These are phyloP conservation scores for Mycteria americana DNA, from an alignment of 2,797 vertebrate genomes.

Conservation along the genomic window DNA sequence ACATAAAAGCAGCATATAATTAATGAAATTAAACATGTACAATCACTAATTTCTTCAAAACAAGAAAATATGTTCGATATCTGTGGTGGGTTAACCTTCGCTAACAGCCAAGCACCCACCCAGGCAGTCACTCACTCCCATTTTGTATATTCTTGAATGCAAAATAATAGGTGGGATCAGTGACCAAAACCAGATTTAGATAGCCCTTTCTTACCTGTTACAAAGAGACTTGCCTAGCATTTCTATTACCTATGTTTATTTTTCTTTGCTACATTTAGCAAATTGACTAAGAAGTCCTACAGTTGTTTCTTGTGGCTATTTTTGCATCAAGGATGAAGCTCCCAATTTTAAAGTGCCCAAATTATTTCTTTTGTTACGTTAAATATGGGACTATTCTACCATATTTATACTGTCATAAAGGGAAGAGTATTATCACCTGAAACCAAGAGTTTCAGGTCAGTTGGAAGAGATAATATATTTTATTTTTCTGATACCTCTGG, in stretches of 20 bases:
- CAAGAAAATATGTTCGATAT: rapidly evolving
- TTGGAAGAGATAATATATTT: neutral
- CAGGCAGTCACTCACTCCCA: neutral
- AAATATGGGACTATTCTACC: neutral
- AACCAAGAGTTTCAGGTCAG: neutral
- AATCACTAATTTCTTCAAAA: neutral
- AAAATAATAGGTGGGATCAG: neutral
- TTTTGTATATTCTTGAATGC: neutral
- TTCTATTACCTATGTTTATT: neutral
- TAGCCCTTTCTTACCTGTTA: neutral
- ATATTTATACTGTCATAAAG: neutral
- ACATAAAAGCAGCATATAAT: neutral
- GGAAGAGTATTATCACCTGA: neutral
- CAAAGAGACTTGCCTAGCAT: neutral
- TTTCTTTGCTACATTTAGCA: neutral
- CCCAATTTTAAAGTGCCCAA: neutral
- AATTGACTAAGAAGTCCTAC: neutral
- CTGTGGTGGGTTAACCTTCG: neutral
- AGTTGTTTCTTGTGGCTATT: neutral
- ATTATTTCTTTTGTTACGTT: neutral
- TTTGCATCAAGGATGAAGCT: neutral
- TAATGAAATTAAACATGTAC: neutral
- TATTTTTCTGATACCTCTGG: neutral
- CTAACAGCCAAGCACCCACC: neutral
- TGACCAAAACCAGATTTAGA: neutral